Conservation (phyloP, 2,113 vertebrate species). For the Oncorhynchus gorbuscha region DNA sequence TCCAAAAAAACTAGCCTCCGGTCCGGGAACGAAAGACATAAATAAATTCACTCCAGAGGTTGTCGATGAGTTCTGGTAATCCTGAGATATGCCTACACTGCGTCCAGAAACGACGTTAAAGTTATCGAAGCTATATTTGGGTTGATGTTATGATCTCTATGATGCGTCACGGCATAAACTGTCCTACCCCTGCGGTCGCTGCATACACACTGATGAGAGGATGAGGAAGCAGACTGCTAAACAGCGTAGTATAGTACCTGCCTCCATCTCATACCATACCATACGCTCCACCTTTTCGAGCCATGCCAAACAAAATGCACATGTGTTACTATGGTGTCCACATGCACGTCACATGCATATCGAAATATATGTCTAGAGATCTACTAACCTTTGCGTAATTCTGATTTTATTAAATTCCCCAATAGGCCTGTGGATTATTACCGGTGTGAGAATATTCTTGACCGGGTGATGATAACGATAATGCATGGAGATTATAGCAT, state of each 20-base stretch:
- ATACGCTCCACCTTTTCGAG: constrained; percentile 48
- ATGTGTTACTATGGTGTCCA: too few species aligned
- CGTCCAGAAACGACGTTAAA: background rate
- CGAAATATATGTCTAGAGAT: too few species aligned
- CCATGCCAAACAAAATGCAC: constrained; percentile 36
- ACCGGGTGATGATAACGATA: too few species aligned
- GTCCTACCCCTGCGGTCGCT: background rate
- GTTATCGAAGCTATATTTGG: background rate
- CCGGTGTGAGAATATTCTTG: too few species aligned
- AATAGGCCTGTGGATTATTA: too few species aligned
- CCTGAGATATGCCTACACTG: background rate
- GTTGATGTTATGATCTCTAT: background rate
- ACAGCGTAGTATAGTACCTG: constrained; percentile 36
- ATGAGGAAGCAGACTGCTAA: constrained; percentile 31
- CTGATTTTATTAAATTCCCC: too few species aligned
- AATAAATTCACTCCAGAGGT: background rate
- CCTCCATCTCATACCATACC: background rate
- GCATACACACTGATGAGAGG: constrained; percentile 26
- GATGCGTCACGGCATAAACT: too few species aligned
- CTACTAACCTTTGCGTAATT: too few species aligned
- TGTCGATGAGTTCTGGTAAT: background rate
- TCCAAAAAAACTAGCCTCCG: background rate
- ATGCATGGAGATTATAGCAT: too few species aligned
- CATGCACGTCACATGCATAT: too few species aligned
- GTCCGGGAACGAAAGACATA: background rate